Conservation (phyloP, 2,888 invertebrate species). For the Ormyrus labotus region DNA sequence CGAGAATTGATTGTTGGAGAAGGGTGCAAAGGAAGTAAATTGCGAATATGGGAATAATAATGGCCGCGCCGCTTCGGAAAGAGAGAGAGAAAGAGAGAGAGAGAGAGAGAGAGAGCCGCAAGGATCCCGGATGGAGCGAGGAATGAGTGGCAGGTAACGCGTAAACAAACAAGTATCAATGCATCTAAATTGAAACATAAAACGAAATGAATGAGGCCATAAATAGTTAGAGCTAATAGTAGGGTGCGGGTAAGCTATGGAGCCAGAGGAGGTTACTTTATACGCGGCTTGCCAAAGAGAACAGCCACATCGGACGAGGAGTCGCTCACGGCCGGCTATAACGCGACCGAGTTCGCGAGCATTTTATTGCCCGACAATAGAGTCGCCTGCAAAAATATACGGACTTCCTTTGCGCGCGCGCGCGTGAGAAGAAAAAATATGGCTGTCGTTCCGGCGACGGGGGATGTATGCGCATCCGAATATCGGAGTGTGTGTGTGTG, state of each 20-base stretch:
- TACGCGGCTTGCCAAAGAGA: constrained; percentile 60
- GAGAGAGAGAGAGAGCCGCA: not conserved
- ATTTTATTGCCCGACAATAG: constrained; percentile 59
- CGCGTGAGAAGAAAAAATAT: not conserved
- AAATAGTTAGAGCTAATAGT: constrained; percentile 74
- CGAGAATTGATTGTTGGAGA: constrained; percentile 38
- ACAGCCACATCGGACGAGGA: constrained; percentile 1
- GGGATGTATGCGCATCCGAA: constrained; percentile 40
- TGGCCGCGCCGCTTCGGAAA: constrained; percentile 57
- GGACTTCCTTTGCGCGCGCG: constrained; percentile 25
- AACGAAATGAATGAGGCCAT: constrained; percentile 72
- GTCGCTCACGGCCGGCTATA: constrained; percentile 14
- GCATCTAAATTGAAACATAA: constrained; percentile 76
- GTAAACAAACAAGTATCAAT: constrained; percentile 75
- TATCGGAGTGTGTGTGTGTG: constrained; percentile 20
- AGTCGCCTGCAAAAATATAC: constrained; percentile 28
- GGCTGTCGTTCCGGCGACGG: not conserved
- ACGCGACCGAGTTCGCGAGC: constrained; percentile 57
- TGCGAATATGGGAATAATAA: constrained; percentile 69
- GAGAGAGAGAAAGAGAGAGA: not conserved
- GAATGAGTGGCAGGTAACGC: constrained; percentile 69
- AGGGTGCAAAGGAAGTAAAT: constrained; percentile 51
- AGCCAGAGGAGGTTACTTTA: constrained; percentile 69
- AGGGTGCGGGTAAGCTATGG: constrained; percentile 74
- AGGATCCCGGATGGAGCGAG: constrained; percentile 37